A percentile compares a stretch with the other conserved stretches of the same genome.
These are phyloP conservation scores for Drosophila kepulauana DNA, from an alignment of 1,140 invertebrate species.

Conservation along the genomic window DNA sequence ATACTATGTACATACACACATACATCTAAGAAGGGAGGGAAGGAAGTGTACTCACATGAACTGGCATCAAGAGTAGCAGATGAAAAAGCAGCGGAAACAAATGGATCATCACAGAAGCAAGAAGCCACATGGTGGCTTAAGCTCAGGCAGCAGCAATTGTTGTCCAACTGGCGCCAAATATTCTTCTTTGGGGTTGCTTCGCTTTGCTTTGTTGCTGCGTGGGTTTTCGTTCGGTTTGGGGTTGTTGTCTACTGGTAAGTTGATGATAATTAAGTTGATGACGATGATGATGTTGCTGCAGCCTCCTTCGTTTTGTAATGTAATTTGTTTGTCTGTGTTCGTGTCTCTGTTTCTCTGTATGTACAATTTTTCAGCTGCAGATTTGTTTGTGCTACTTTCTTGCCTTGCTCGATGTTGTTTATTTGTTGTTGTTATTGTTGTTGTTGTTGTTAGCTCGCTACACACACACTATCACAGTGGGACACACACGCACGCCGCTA, in stretches of 20 bases:
- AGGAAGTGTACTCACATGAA: constrained; percentile 30
- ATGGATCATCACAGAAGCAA: constrained; percentile 35
- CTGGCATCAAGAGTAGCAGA: constrained; percentile 36
- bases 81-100: constrained; percentile 37
- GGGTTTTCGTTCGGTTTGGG: constrained; percentile 1
- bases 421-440: constrained; percentile 28
- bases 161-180: constrained; percentile 69
- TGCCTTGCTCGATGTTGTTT: constrained; percentile 46
- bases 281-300: constrained; percentile 24
- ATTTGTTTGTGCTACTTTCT: constrained; percentile 62
- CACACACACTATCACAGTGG: no score
- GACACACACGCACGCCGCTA: background rate
- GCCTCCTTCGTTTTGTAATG: constrained; percentile 58
- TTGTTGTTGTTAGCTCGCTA: no score
- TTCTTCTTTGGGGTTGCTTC: constrained; percentile 34
- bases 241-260: constrained; percentile 6
- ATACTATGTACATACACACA: no score
- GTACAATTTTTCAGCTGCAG: constrained; percentile 26
- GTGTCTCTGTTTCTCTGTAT: no score
- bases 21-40: no score
- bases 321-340: constrained; percentile 49
- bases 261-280: no score
- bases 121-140: constrained; percentile 55
- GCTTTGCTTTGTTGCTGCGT: background rate
- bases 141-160: constrained; percentile 20